A percentile compares a stretch with the other conserved stretches of the same genome.
Conservation (phyloP, 2,888 invertebrate genomes). For the Metacarcinus magister region DNA sequence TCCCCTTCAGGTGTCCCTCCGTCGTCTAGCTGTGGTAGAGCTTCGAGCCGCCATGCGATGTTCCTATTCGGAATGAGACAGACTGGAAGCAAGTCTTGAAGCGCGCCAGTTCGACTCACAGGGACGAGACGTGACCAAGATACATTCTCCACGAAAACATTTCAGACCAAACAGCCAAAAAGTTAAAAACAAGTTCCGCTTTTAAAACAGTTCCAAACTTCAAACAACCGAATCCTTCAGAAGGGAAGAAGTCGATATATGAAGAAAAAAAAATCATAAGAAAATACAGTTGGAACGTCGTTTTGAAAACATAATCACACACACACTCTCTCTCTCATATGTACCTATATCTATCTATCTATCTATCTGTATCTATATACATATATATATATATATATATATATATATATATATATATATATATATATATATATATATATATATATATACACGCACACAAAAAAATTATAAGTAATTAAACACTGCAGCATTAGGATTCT, state of each 20-base stretch:
- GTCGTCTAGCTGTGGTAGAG: neutral
- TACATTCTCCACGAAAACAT: constrained; percentile 48
- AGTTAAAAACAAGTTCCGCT: constrained; percentile 48
- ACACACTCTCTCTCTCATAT: neutral
- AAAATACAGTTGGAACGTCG: neutral
- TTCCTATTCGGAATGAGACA: neutral
- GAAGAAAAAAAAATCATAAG: neutral
- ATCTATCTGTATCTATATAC: neutral
- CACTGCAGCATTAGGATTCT: no score
- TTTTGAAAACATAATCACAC: neutral
- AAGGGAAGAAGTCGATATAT: constrained; percentile 19
- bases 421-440: constrained; percentile 50
- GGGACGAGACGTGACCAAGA: constrained; percentile 35
- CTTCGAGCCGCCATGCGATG: neutral
- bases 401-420: constrained; percentile 36
- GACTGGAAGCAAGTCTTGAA: constrained; percentile 1
- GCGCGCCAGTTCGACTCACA: constrained; percentile 36
- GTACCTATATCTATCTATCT: neutral
- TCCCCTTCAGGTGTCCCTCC: neutral
- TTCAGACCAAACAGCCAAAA: constrained; percentile 45
- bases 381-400: constrained; percentile 46
- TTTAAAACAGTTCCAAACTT: constrained; percentile 43
- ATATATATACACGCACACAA: neutral
- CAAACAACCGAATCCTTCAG: constrained; percentile 41
- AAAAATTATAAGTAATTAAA: no score